Base-by-base conservation (phyloP, 1,140 invertebrate genomes). In the Oryctes rhinoceros region DNA sequence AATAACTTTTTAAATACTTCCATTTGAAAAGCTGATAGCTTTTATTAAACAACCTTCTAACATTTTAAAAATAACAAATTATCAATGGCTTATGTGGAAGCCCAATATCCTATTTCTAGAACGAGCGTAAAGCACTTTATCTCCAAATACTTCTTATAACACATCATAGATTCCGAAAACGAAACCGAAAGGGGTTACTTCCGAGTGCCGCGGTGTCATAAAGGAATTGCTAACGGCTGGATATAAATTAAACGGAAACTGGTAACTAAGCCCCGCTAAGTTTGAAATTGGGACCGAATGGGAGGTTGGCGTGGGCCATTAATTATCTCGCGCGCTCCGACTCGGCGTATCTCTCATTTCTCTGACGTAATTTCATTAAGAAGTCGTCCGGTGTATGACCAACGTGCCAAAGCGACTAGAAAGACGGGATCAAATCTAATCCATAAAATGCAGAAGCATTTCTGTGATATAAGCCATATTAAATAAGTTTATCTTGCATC, bases 181-280 rank as follows among this genome's bases (percentile, higher is more conserved):
- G 53, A 59, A 59, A 59, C 53, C 65, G 20, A 71, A 71, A 37
- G 20, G 20, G 65, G 20, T 24, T 10, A 71, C 20, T 24, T 71
- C 20, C 65, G 65, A 15, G 20, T 71, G 11, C 13, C 65, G 35
- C 65, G 65, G 65, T 37, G 24, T 71, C 65, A 71, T 37, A 71
- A 71, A 71, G 65, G 65, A 24, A 71, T 71, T 37, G 65, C 65
- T 37, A 71, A 71, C 65, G 65, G 20, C 35, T 71, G 65, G 35
- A 71, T 71, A 71, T 71, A 71, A 71, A 71, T 71, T 71, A 71
- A 71, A 71, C 65, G 65, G 65, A 71, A 71, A 71, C 65, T 71
- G 35, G 65, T 71, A 71, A 24, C 65, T 71, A 71, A 71, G 65
- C 35, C 65, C 65, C 24, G 35, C 65, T 71, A 71, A 71, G 65